These are phyloP conservation scores for Acrobasis repandana DNA, from an alignment of 2,888 invertebrate genomes.

Conservation along the genomic window DNA sequence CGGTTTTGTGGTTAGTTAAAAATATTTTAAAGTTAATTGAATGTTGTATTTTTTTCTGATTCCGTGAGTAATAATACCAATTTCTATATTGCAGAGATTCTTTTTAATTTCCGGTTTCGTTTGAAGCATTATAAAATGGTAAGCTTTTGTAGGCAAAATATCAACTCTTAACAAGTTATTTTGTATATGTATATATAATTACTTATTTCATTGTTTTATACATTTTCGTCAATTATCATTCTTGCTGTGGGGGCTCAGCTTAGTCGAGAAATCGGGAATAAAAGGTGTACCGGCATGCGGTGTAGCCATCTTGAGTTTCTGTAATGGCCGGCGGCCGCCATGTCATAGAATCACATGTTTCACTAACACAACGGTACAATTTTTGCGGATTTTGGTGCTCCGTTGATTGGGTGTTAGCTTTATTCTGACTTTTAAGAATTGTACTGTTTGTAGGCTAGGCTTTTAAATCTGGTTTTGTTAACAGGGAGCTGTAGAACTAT, in stretches of 20 bases:
- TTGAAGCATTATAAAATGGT: neutral
- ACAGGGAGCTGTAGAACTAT: constrained; percentile 33
- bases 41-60: neutral
- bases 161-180: too few species aligned
- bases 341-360: constrained; percentile 66
- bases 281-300: constrained; percentile 52
- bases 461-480: constrained; percentile 1
- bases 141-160: neutral
- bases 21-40: neutral
- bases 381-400: neutral
- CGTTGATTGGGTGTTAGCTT: neutral
- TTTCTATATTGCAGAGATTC: neutral
- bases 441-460: neutral
- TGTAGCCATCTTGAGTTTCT: constrained; percentile 69
- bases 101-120: neutral
- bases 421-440: neutral
- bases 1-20: neutral
- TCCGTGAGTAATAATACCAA: too few species aligned
- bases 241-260: too few species aligned
- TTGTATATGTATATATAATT: too few species aligned
- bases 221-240: too few species aligned
- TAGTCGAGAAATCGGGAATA: too few species aligned
- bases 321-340: constrained; percentile 70
- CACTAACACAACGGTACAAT: constrained; percentile 3
- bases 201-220: too few species aligned